Conservation (phyloP, 2,888 invertebrate genomes). For the Protophormia terraenovae region DNA sequence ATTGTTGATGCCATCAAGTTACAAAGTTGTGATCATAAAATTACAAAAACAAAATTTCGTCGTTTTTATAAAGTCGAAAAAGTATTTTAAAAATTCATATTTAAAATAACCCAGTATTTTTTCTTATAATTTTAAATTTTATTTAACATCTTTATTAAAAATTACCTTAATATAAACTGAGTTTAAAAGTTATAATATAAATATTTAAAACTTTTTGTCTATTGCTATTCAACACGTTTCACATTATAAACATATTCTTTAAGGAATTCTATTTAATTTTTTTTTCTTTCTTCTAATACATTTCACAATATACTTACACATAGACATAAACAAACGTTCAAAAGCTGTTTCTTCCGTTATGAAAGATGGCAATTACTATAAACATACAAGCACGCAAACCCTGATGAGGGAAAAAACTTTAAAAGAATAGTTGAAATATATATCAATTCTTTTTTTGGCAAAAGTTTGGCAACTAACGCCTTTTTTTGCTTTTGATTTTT, state of each 20-base stretch:
- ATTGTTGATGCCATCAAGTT: no score
- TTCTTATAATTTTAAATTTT: no score
- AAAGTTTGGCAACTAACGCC: slow-evolving; percentile 53
- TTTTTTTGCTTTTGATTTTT: slow-evolving; percentile 2
- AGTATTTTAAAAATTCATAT: no score
- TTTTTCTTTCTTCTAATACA: background rate
- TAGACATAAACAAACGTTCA: background rate
- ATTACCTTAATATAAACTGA: no score
- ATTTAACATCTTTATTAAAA: background rate
- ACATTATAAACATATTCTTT: background rate
- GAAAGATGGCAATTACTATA: slow-evolving; percentile 55
- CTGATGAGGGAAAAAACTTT: background rate
- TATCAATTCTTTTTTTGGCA: slow-evolving; percentile 23
- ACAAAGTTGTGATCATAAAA: no score
- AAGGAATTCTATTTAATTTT: background rate
- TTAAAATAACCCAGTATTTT: no score
- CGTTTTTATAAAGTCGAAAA: no score
- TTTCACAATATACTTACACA: background rate
- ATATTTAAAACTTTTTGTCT: background rate
- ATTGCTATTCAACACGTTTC: slow-evolving; percentile 30
- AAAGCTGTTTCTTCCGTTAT: slow-evolving; percentile 49
- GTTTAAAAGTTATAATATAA: no score
- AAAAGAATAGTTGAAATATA: slow-evolving; percentile 27
- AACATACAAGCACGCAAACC: slow-evolving; percentile 35
- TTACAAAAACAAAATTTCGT: no score